Conservation (phyloP, 2,113 vertebrate genomes). For the Accipiter cooperii region DNA sequence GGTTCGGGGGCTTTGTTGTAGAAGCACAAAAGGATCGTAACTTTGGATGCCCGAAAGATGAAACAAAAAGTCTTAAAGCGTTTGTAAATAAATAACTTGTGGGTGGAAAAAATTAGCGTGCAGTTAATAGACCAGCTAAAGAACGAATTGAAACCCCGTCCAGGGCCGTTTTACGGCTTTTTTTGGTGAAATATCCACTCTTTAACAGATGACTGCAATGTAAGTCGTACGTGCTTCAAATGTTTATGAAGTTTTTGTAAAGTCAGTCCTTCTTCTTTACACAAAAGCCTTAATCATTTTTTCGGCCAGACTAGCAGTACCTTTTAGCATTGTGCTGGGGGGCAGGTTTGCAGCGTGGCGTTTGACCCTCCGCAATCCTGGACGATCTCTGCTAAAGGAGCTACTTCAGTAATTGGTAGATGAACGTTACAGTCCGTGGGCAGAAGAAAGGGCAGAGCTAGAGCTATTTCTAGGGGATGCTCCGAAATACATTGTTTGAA, state of each 20-base stretch:
- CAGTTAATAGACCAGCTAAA: background rate
- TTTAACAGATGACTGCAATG: background rate
- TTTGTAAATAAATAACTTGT: background rate
- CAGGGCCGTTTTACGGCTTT: background rate
- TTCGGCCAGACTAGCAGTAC: background rate
- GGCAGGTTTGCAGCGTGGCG: conserved; percentile 26
- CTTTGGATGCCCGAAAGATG: background rate
- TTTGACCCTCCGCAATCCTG: background rate
- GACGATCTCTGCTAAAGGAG: conserved; percentile 22
- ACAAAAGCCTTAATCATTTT: background rate
- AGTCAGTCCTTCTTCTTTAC: conserved; percentile 38
- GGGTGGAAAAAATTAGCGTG: background rate
- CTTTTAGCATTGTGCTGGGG: conserved; percentile 11
- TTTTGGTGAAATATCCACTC: background rate
- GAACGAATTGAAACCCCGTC: background rate
- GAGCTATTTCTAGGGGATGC: conserved; percentile 52
- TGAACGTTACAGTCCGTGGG: conserved; percentile 29
- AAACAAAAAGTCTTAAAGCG: background rate
- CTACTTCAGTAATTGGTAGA: conserved; percentile 38
- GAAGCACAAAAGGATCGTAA: conserved; percentile 17
- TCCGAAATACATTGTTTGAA: conserved; percentile 56
- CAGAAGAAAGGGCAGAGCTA: conserved; percentile 51
- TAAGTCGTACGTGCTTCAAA: background rate
- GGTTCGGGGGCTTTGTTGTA: conserved; percentile 32
- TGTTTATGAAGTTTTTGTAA: conserved; percentile 33